Percentiles rank a stretch among this genome's conserved stretches.
These are phyloP conservation scores for Mallateleia sp. DNA, from an alignment of 2,888 invertebrate species.

Conservation along the genomic window DNA sequence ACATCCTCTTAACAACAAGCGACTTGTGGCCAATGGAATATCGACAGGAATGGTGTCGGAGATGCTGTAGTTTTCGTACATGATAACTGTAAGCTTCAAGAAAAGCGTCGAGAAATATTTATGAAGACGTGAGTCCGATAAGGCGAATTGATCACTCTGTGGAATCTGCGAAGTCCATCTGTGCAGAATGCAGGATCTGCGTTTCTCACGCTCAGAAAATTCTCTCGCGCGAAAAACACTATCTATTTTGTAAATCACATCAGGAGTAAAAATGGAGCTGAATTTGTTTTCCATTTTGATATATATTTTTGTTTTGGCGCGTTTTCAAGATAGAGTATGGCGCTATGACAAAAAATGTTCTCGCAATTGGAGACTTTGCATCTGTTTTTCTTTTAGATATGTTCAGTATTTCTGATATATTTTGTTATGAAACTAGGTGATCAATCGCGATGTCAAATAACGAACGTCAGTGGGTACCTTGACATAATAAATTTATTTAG, in stretches of 20 bases:
- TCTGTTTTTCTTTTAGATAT: no score
- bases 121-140: constrained; percentile 54
- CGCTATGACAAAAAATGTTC: not conserved
- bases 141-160: constrained; percentile 52
- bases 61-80: constrained; percentile 13
- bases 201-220: constrained; percentile 19
- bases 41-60: constrained; percentile 3
- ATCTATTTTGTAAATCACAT: constrained; percentile 2
- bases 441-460: not conserved
- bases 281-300: constrained; percentile 8
- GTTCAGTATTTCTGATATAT: no score
- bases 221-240: constrained; percentile 10
- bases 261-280: not conserved
- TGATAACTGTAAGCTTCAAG: constrained; percentile 29
- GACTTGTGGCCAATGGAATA: not conserved
- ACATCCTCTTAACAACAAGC: not conserved
- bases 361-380: no score
- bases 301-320: no score
- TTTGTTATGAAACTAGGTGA: not conserved
- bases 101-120: constrained; percentile 44
- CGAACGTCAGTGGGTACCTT: not conserved
- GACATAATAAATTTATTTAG: not conserved
- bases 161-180: constrained; percentile 43
- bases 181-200: constrained; percentile 28
- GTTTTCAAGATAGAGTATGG: not conserved